Base-by-base conservation (phyloP, 2,797 vertebrate species). In the Mormyrops boulengeri region DNA sequence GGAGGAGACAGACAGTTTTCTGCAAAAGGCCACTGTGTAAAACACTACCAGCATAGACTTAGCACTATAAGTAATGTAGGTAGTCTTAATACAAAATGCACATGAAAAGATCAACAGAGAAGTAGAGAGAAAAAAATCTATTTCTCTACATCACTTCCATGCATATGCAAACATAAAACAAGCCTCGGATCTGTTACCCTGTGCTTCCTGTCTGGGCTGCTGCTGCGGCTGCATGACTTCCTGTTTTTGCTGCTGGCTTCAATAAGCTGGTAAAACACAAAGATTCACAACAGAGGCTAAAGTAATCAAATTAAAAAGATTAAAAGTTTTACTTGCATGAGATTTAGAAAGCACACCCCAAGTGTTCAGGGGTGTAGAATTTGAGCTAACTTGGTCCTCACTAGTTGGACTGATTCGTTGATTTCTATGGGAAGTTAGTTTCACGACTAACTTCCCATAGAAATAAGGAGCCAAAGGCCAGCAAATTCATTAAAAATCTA, bases 181-280 rank as follows among this genome's bases (percentile, higher is more conserved):
- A 34, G 38, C 19, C 8, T 26, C 9, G n/a, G 62, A 30, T 41
- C 30, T 38, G 73, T 91, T 92, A 96, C 96, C 93, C 92, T 2
- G 94, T 94, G 92, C 94, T 96, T 96, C 95, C 96, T 93, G 94
- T 92, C 88, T 91, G 93, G 26, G 91, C 90, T 19, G 91, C 41
- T 0, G 91, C 5, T 69, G 92, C 44, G 90, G 53, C 87, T n/a
- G 91, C 92, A 88, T 93, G 92, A 95, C 95, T 97, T 97, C 96
- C 96, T 95, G 96, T 93, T 95, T 95, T 96, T 91, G 90, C 84
- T 47, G 92, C 88, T 2, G 93, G 91, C 93, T 95, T 96, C 92
- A 94, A 92, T 91, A 95, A 92, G 92, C 96, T 96, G 93, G 8
- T 26, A 49, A 62, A 89, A 77, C n/a, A 60, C 6, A 14, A 87